These are phyloP conservation scores for Hyppa rectilinea DNA, from an alignment of 2,888 invertebrate species.

Conservation along the genomic window DNA sequence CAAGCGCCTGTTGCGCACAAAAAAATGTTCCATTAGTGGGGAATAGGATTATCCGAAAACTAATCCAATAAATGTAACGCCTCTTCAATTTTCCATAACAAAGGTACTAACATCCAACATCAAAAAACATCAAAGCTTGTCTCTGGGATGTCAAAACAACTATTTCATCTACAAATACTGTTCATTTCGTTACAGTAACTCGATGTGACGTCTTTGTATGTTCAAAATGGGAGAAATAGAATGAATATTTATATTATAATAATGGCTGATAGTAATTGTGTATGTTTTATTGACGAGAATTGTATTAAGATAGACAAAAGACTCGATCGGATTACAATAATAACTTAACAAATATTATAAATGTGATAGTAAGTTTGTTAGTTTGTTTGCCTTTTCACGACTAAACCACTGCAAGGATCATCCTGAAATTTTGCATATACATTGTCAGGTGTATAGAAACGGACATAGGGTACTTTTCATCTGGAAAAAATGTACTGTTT, in stretches of 20 bases:
- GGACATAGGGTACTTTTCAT: no score
- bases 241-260: constrained; percentile 9
- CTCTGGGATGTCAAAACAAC: constrained; percentile 17
- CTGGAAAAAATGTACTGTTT: no score
- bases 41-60: no score
- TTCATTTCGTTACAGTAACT: constrained; percentile 38
- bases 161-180: constrained; percentile 23
- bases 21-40: no score
- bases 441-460: no score
- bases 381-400: no score
- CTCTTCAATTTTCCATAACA: background rate
- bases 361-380: no score
- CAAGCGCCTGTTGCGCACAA: no score
- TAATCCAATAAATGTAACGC: no score
- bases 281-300: background rate
- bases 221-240: background rate
- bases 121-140: constrained; percentile 2
- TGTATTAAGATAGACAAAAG: background rate
- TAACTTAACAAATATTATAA: no score
- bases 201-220: constrained; percentile 6
- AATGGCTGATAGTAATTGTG: constrained; percentile 3
- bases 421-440: no score
- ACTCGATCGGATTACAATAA: background rate
- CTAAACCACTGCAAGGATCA: no score
- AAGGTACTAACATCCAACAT: background rate